These are phyloP conservation scores for Acanthopleura granulata DNA, from an alignment of 2,888 invertebrate species.

Conservation along the genomic window DNA sequence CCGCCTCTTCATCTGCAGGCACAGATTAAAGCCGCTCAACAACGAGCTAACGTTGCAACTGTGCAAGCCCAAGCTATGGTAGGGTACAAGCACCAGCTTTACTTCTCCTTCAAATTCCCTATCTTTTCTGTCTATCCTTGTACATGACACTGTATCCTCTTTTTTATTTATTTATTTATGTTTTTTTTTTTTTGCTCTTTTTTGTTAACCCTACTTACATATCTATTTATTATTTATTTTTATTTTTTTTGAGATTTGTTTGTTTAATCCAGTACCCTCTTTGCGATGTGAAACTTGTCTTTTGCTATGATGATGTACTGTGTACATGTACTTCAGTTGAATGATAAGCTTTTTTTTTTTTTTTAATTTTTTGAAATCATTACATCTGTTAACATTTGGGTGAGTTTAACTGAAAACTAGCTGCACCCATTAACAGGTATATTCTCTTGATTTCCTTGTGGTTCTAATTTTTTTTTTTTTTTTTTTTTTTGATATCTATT, in stretches of 20 bases:
- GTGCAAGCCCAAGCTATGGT: constrained; percentile 66
- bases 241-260: neutral
- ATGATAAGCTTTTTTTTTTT: too few relatives aligned
- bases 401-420: constrained; percentile 23
- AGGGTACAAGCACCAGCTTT: constrained; percentile 42
- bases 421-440: constrained; percentile 24
- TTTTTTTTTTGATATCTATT: constrained; percentile 23
- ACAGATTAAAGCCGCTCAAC: constrained; percentile 80
- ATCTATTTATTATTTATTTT: constrained; percentile 23
- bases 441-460: constrained; percentile 18
- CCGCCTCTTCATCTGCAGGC: constrained; percentile 97
- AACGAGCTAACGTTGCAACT: constrained; percentile 68
- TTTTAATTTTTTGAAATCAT: too few relatives aligned
- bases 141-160: neutral
- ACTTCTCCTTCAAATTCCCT: neutral
- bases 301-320: too few relatives aligned
- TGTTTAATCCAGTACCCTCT: too few relatives aligned
- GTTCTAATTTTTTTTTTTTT: constrained; percentile 2
- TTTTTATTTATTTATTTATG: constrained; percentile 22
- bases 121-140: neutral
- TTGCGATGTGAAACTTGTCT: too few relatives aligned
- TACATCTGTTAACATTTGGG: too few relatives aligned
- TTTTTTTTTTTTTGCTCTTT: constrained; percentile 21
- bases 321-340: too few relatives aligned
- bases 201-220: constrained; percentile 12